Evolutionary conservation across 2,113 vertebrate species (phyloP).

Genomic region (Urocolius indicus): DNA sequence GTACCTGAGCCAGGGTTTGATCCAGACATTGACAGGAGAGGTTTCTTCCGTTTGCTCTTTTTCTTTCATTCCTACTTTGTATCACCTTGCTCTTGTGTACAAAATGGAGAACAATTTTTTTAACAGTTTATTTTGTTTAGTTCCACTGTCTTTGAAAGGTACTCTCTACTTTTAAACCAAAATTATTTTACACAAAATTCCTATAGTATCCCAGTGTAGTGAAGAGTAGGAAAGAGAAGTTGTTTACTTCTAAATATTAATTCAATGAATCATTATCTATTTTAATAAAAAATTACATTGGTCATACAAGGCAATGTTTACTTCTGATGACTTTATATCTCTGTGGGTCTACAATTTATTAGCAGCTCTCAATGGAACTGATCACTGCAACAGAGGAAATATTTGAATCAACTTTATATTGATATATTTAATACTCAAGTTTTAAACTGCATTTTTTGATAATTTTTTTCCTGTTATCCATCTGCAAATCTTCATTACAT

Average conservation of each 20-base stretch:
- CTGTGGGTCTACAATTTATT: neutral
- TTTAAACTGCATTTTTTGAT: neutral
- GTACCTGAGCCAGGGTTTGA: slow-evolving; percentile 56
- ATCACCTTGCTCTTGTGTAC: neutral
- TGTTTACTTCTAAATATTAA: neutral
- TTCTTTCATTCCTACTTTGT: neutral
- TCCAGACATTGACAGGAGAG: slow-evolving; percentile 21
- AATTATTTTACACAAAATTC: neutral
- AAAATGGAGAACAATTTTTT: slow-evolving; percentile 8
- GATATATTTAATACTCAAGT: neutral
- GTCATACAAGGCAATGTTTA: neutral
- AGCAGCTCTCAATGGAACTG: neutral
- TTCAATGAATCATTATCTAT: neutral
- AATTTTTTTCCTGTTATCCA: neutral
- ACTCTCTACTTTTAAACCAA: neutral
- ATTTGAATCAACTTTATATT: neutral
- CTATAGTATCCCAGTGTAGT: neutral
- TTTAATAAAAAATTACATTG: neutral
- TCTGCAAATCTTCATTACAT: neutral
- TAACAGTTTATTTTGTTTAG: neutral
- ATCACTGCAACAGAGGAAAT: neutral
- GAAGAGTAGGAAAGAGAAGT: neutral
- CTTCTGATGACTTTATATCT: neutral
- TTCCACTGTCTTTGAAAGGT: neutral
- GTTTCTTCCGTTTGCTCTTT: neutral